Conservation (phyloP, 2,797 vertebrate species). For the Hyperoplus lanceolatus region DNA sequence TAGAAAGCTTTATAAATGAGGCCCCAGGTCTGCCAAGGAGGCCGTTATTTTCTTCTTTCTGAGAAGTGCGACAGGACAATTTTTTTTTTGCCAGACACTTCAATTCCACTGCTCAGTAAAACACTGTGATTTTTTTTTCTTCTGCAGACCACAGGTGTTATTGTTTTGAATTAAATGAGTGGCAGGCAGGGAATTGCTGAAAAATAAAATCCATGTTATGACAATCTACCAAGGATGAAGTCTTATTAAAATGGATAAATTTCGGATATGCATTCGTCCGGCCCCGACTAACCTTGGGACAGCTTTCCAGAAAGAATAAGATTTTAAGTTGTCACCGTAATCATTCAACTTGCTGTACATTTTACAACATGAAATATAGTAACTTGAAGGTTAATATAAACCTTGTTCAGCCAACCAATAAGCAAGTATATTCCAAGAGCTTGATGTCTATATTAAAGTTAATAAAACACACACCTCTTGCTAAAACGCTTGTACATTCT, state of each 20-base stretch:
- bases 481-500: neutral
- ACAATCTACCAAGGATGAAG: neutral
- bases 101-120: conserved; percentile 4
- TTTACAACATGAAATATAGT: neutral
- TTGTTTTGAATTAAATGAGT: conserved; percentile 14
- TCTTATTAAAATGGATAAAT: neutral
- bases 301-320: neutral
- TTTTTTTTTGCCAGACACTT: neutral
- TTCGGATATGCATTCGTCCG: neutral
- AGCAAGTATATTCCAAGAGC: neutral
- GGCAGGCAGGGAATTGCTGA: neutral
- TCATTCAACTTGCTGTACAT: neutral
- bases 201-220: neutral
- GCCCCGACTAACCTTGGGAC: neutral
- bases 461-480: neutral
- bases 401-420: neutral
- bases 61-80: conserved; percentile 1
- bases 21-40: conserved; percentile 6
- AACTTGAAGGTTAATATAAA: neutral
- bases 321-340: neutral
- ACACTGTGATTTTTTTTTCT: conserved; percentile 6
- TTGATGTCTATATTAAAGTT: neutral
- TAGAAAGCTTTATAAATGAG: too few relatives aligned
- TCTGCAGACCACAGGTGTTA: neutral
- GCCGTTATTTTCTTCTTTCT: conserved; percentile 5